Percentiles rank a stretch among this genome's conserved stretches.
Conservation (phyloP, 2,797 vertebrate genomes). For the Tenualosa ilisha region DNA sequence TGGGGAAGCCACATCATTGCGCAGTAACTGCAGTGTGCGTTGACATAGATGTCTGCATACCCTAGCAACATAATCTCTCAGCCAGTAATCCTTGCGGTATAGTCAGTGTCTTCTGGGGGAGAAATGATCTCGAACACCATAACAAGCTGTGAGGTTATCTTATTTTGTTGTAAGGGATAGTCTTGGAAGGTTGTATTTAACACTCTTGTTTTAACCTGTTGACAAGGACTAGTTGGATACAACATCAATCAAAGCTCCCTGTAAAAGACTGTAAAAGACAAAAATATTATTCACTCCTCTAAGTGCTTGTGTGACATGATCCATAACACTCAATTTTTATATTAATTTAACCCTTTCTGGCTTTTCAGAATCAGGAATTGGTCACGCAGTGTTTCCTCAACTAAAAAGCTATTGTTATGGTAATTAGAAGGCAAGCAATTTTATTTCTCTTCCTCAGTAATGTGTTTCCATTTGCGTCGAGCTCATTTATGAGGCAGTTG, state of each 20-base stretch:
- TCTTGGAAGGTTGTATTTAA: background rate
- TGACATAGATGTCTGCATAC: slow-evolving; percentile 31
- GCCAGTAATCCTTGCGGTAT: slow-evolving; percentile 47
- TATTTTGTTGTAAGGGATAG: background rate
- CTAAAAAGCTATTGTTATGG: background rate
- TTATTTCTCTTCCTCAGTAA: background rate
- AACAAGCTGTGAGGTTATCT: background rate
- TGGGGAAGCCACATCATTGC: slow-evolving; percentile 32
- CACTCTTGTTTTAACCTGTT: slow-evolving; percentile 29
- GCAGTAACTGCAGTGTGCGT: slow-evolving; percentile 35
- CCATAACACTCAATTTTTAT: background rate
- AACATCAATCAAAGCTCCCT: background rate
- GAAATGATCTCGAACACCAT: background rate
- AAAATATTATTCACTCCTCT: background rate
- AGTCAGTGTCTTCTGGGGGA: slow-evolving; percentile 34
- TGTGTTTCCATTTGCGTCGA: background rate
- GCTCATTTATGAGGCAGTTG: slow-evolving; percentile 48
- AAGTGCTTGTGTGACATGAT: background rate
- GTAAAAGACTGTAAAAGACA: background rate
- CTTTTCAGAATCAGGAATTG: background rate
- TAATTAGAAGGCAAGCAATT: background rate
- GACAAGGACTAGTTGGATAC: background rate
- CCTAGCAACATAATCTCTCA: slow-evolving; percentile 37
- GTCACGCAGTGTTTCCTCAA: background rate
- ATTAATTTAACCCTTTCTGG: background rate